phyloP scores from a whole-genome alignment of 2,797 vertebrate species.

The Cryptoblepharus egeriae region DNA sequence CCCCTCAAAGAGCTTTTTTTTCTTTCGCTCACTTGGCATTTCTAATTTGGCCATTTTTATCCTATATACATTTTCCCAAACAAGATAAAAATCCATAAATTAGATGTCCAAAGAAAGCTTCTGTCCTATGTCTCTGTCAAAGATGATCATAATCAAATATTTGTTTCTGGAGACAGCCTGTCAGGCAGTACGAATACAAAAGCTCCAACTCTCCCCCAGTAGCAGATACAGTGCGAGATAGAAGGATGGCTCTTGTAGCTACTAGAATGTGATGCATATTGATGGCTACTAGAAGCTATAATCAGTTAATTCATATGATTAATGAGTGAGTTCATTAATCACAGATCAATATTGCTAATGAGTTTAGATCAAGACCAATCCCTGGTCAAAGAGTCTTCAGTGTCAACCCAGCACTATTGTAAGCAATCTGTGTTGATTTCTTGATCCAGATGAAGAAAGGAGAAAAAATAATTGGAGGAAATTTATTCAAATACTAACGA shows the following conservation, averaged over 20 bases:
- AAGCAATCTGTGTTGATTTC: not conserved
- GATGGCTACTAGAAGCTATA: not conserved
- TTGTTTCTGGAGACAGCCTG: slow-evolving; percentile 70
- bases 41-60: slow-evolving; percentile 65
- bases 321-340: slow-evolving; percentile 17
- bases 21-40: slow-evolving; percentile 55
- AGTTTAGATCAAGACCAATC: not conserved
- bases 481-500: too few relatives aligned
- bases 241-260: not conserved
- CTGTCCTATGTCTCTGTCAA: slow-evolving; percentile 73
- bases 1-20: slow-evolving; percentile 63
- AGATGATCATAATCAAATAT: slow-evolving; percentile 68
- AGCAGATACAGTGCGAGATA: slow-evolving; percentile 32
- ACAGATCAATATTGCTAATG: slow-evolving; percentile 13
- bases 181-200: slow-evolving; percentile 61
- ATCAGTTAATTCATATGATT: slow-evolving; percentile 18
- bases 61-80: slow-evolving; percentile 64
- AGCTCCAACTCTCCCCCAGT: slow-evolving; percentile 50
- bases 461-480: too few relatives aligned
- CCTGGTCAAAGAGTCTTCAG: not conserved
- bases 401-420: not conserved
- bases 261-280: slow-evolving; percentile 14
- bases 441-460: too few relatives aligned
- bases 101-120: slow-evolving; percentile 54
- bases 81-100: slow-evolving; percentile 72